phyloP scores from a whole-genome alignment of 2,113 vertebrate species.

The Nothobranchius furzeri region DNA sequence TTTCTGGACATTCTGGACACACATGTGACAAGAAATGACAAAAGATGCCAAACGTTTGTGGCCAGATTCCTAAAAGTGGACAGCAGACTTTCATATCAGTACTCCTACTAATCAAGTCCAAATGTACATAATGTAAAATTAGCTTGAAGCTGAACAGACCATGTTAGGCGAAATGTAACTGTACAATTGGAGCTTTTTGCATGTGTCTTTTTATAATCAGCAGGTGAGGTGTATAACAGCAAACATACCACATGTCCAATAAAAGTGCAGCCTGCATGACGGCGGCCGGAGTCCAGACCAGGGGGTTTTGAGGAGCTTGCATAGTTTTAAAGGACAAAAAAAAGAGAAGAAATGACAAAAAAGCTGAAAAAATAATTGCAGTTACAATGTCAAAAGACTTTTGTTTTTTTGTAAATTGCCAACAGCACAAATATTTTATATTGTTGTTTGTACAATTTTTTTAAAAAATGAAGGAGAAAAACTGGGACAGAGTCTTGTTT shows the following conservation, averaged over 20 bases:
- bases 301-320: slow-evolving; percentile 76
- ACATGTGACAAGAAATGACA: slow-evolving; percentile 37
- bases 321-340: slow-evolving; percentile 60
- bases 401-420: slow-evolving; percentile 89
- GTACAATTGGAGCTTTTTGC: slow-evolving; percentile 85
- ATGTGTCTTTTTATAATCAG: slow-evolving; percentile 89
- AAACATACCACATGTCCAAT: slow-evolving; percentile 70
- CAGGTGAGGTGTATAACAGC: slow-evolving; percentile 77
- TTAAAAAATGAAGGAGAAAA: slow-evolving; percentile 82
- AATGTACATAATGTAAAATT: slow-evolving; percentile 81
- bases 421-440: slow-evolving; percentile 99
- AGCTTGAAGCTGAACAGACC: slow-evolving; percentile 77
- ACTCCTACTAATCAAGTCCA: slow-evolving; percentile 57
- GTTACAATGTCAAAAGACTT: slow-evolving; percentile 79
- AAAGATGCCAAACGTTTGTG: slow-evolving; percentile 34
- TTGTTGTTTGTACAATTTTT: slow-evolving; percentile 98
- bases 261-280: slow-evolving; percentile 87
- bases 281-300: slow-evolving; percentile 80
- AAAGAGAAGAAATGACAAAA: slow-evolving; percentile 25
- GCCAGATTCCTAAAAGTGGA: slow-evolving; percentile 29
- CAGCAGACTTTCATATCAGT: slow-evolving; percentile 45
- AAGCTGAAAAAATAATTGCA: slow-evolving; percentile 71
- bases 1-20: slow-evolving; percentile 29
- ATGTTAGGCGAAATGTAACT: slow-evolving; percentile 68
- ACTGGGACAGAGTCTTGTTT: slow-evolving; percentile 82